Conservation (phyloP, 2,113 vertebrate genomes). For the Mormyrus lacerda region DNA sequence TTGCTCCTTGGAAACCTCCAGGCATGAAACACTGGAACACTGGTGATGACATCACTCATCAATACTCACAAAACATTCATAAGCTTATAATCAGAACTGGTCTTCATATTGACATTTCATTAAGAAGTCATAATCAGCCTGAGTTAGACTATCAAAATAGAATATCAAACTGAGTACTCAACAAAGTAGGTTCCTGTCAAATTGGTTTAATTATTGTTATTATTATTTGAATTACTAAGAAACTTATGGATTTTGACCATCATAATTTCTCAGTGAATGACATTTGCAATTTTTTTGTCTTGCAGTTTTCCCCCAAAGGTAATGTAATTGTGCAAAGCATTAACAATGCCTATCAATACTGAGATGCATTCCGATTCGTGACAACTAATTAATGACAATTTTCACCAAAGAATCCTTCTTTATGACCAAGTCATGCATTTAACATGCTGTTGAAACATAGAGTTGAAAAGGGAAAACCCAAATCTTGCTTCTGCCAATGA, state of each 20-base stretch:
- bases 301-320: background rate
- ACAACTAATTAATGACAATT: background rate
- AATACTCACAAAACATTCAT: background rate
- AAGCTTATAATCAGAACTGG: background rate
- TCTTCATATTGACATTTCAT: background rate
- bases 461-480: background rate
- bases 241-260: background rate
- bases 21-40: background rate
- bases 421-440: background rate
- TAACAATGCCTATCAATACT: background rate
- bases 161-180: background rate
- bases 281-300: background rate
- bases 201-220: background rate
- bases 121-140: background rate
- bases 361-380: background rate
- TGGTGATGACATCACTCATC: background rate
- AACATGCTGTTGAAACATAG: background rate
- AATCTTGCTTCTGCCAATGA: background rate
- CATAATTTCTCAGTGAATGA: background rate
- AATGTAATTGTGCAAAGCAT: background rate
- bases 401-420: background rate
- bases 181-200: background rate
- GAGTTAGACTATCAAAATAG: background rate
- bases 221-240: background rate
- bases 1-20: background rate